These are phyloP conservation scores for Octomys mimax DNA, from an alignment of 2,797 vertebrate species.

Conservation along the genomic window DNA sequence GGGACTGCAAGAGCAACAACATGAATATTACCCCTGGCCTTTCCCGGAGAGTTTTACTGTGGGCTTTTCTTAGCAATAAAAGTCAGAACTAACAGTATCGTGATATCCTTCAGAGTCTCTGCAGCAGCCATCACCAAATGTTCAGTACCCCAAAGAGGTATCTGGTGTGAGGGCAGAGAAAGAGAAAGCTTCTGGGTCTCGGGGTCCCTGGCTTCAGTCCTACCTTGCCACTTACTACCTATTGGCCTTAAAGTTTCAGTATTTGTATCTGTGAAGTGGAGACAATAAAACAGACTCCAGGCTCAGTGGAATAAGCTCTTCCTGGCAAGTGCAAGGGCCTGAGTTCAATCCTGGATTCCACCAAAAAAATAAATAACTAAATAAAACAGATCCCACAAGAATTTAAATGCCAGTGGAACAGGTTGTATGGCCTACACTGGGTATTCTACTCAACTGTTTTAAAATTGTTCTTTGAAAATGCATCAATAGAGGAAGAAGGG, in stretches of 20 bases:
- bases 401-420: not conserved
- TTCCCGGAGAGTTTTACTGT: not conserved
- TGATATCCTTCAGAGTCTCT: not conserved
- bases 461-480: slow-evolving; percentile 27
- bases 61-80: not conserved
- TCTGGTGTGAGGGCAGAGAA: not conserved
- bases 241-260: not conserved
- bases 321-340: too few species aligned
- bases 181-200: not conserved
- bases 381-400: not conserved
- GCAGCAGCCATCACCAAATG: not conserved
- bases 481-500: slow-evolving; percentile 56
- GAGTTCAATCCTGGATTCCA: too few species aligned
- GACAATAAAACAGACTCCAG: not conserved
- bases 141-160: not conserved
- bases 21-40: not conserved
- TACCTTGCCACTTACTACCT: too few species aligned
- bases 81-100: not conserved
- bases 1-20: slow-evolving; percentile 26
- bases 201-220: accelerated
- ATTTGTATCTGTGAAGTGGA: not conserved
- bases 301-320: too few species aligned
- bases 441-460: not conserved
- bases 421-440: not conserved
- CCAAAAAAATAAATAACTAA: too few species aligned